Evolutionary conservation across 2,888 invertebrate species (phyloP).

Genomic region (Zaprionus obscuricornis): DNA sequence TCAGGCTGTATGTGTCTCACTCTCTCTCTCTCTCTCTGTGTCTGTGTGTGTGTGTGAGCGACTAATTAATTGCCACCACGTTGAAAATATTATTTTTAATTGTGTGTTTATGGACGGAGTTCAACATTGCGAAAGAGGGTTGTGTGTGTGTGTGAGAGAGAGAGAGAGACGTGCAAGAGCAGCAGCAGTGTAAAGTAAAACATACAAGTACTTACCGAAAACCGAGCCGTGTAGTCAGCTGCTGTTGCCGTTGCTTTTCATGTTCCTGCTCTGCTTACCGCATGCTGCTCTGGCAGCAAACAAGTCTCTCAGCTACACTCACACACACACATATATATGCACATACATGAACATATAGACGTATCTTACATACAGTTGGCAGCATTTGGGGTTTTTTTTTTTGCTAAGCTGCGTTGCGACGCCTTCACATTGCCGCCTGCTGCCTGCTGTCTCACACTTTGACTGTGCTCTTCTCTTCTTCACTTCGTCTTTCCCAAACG

Average conservation of each 20-base stretch:
- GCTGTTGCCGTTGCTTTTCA: slow-evolving; percentile 12
- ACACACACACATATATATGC: slow-evolving; percentile 4
- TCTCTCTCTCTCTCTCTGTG: slow-evolving; percentile 1
- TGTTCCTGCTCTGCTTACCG: no score
- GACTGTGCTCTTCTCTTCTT: neutral
- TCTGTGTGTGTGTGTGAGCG: slow-evolving; percentile 40
- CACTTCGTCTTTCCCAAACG: neutral
- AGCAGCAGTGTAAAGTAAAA: slow-evolving; percentile 6
- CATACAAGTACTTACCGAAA: slow-evolving; percentile 22
- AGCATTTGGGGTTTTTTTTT: slow-evolving; percentile 41
- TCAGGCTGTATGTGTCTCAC: slow-evolving; percentile 6
- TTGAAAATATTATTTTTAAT: slow-evolving; percentile 81
- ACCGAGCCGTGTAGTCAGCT: slow-evolving; percentile 30
- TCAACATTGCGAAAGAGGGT: slow-evolving; percentile 10
- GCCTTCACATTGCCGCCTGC: no score
- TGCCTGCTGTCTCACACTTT: no score
- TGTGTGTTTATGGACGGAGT: slow-evolving; percentile 75
- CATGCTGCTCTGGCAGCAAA: slow-evolving; percentile 48
- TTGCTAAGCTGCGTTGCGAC: slow-evolving; percentile 23
- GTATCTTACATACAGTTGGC: slow-evolving; percentile 18
- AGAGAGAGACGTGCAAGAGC: slow-evolving; percentile 19
- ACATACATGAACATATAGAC: neutral
- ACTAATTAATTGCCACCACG: slow-evolving; percentile 81
- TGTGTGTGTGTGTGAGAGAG: neutral
- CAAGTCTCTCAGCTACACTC: slow-evolving; percentile 38